Evolutionary conservation across 2,797 vertebrate genomes (phyloP).

Genomic region (Momotus momota): DNA sequence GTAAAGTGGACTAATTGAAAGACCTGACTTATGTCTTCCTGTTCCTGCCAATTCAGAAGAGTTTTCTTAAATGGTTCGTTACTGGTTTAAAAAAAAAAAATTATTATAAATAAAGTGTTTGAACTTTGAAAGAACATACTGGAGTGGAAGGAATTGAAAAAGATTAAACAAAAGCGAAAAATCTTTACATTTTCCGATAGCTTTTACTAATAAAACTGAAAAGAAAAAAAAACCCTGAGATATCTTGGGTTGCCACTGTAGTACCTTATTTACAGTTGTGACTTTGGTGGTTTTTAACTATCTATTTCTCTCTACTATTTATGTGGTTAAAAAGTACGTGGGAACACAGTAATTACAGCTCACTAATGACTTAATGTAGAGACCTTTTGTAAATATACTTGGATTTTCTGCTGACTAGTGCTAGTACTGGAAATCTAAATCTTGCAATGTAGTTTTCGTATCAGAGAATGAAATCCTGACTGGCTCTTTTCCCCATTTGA

Average conservation of each 20-base stretch:
- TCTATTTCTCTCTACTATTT: constrained; percentile 40
- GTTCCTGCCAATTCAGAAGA: constrained; percentile 34
- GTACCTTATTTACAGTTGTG: constrained; percentile 48
- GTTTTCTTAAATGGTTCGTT: constrained; percentile 55
- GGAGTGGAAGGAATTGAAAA: constrained; percentile 54
- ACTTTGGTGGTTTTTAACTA: constrained; percentile 67
- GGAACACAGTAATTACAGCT: constrained; percentile 37
- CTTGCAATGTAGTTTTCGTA: constrained; percentile 46
- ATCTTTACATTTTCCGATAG: constrained; percentile 58
- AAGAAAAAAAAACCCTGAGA: constrained; percentile 32
- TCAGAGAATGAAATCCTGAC: constrained; percentile 24
- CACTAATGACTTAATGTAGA: constrained; percentile 72
- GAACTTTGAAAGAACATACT: constrained; percentile 38
- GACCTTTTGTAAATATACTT: constrained; percentile 75
- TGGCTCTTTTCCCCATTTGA: constrained; percentile 48
- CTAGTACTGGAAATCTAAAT: constrained; percentile 39
- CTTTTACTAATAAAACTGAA: constrained; percentile 76
- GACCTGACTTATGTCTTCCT: constrained; percentile 53
- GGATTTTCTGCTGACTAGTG: constrained; percentile 62
- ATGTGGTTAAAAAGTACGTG: constrained; percentile 59
- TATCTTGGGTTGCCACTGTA: constrained; percentile 38
- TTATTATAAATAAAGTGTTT: background rate
- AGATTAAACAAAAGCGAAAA: constrained; percentile 62
- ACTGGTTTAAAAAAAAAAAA: background rate
- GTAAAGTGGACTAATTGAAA: constrained; percentile 28